Base-by-base conservation (phyloP, 2,888 invertebrate species). In the Eudiplozoon nipponicum region DNA sequence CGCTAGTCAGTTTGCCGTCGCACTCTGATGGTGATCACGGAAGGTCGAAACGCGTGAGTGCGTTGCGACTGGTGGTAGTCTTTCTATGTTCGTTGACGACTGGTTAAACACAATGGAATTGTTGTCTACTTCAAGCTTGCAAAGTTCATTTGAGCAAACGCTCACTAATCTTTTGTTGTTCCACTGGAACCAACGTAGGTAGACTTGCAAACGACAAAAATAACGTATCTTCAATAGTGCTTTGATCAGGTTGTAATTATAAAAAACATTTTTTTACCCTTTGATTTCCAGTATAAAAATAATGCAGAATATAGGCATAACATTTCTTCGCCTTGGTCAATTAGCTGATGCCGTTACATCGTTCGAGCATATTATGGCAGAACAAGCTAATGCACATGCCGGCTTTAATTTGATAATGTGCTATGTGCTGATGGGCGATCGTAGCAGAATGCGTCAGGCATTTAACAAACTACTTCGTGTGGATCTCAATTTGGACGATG, bases 341-440 rank as follows among this genome's bases (percentile, higher is more conserved):
- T 80, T 80, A 59, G 73, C 74, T 38, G 90, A 94, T 56, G 90
- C 94, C 0, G 73, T 81, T 34, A 74, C 75, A 2, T 80, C 78
- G 51, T 80, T 94, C 58, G 90, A 94, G 55, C 84, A 80, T 59
- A 84, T 90, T 43, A 81, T 94, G 77, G 74, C 76, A 39, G 86
- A 90, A 57, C 71, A 74, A 49, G 72, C 81, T 0, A 76, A 77
- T 54, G 74, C 76, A 52, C 72, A 71, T 50, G 71, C 71, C 53
- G 78, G 81, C 31, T 66, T 94, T 47, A 81, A 90, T 57, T 64
- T 84, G 40, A 70, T 86, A 22, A 49, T 64, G 18, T 60, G 62
- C 42, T 59, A 61, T 47, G 62, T 59, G 48, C 60, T 61, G 23
- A 49, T 62, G 21, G 75, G 73, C 23, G 81, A 84, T 60, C 68